These are phyloP conservation scores for Drosophila persimilis DNA, from an alignment of 1,140 invertebrate genomes.

Conservation along the genomic window DNA sequence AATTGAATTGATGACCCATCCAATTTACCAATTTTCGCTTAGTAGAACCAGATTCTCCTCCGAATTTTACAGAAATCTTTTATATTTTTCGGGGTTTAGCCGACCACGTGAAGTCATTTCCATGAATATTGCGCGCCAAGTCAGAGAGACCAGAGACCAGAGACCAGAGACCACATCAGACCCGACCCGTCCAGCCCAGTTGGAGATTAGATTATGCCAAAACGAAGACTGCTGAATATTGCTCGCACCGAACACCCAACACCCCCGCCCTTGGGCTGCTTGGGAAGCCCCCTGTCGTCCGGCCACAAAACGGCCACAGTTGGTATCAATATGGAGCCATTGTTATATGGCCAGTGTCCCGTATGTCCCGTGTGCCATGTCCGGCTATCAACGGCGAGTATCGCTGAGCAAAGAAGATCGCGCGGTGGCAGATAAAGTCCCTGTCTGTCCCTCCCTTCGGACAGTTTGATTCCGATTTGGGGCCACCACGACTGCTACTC, in stretches of 20 bases:
- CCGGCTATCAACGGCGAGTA: slow-evolving; percentile 48
- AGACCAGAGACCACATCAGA: no score
- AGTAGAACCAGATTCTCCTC: slow-evolving; percentile 11
- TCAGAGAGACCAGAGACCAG: not conserved
- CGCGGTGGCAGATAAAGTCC: slow-evolving; percentile 36
- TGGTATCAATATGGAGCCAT: slow-evolving; percentile 59
- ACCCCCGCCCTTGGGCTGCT: not conserved
- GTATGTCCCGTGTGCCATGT: slow-evolving; percentile 16
- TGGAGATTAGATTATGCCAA: slow-evolving; percentile 40
- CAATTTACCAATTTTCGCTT: slow-evolving; percentile 3
- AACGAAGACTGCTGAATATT: slow-evolving; percentile 27
- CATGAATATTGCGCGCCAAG: slow-evolving; percentile 10
- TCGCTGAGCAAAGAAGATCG: slow-evolving; percentile 64
- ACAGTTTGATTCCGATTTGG: slow-evolving; percentile 26
- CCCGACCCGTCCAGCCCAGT: not conserved
- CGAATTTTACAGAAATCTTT: slow-evolving; percentile 30
- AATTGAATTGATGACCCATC: slow-evolving; percentile 21
- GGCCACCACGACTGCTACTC: not conserved
- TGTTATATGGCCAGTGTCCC: slow-evolving; percentile 8
- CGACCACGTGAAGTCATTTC: slow-evolving; percentile 27
- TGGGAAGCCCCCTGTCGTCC: not conserved
- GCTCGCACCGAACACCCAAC: not conserved
- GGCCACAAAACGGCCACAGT: not conserved
- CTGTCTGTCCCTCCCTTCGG: slow-evolving; percentile 9
- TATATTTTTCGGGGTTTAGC: slow-evolving; percentile 28